A percentile compares a stretch with the other conserved stretches of the same genome.
These are phyloP conservation scores for Drosophila ogumai DNA, from an alignment of 1,140 invertebrate genomes.

Conservation along the genomic window DNA sequence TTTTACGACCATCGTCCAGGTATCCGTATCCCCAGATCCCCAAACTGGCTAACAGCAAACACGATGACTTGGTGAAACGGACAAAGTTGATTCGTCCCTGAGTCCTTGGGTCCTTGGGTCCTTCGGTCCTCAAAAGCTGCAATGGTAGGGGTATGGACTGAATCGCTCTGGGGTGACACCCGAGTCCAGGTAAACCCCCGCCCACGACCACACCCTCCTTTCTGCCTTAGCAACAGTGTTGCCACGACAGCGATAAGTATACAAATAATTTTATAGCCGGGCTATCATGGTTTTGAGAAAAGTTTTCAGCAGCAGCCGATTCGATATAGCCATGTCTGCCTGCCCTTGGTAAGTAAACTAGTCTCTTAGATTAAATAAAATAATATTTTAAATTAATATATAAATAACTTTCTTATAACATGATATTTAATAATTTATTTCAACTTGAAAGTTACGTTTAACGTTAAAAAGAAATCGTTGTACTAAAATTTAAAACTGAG, in stretches of 20 bases:
- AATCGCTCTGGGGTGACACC: slow-evolving; percentile 17
- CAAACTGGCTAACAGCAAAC: slow-evolving; percentile 21
- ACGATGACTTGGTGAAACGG: slow-evolving; percentile 32
- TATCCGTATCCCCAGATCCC: slow-evolving; percentile 35
- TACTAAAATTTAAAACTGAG: too few relatives aligned
- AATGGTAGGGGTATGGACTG: neutral
- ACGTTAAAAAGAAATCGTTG: too few relatives aligned
- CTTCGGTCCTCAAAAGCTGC: slow-evolving; percentile 5
- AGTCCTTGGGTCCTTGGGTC: slow-evolving; percentile 12
- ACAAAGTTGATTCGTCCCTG: slow-evolving; percentile 40
- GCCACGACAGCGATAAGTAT: neutral
- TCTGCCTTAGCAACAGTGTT: neutral
- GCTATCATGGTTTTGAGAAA: too few relatives aligned
- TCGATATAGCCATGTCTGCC: too few relatives aligned
- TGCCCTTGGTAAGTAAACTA: too few relatives aligned
- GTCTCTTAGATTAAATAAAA: too few relatives aligned
- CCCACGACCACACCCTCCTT: slow-evolving; percentile 11
- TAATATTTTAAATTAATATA: too few relatives aligned
- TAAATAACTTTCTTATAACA: too few relatives aligned
- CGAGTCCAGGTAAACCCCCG: slow-evolving; percentile 11
- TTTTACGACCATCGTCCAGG: slow-evolving; percentile 14
- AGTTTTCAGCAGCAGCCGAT: too few relatives aligned
- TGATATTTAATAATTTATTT: too few relatives aligned
- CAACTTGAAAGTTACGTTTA: too few relatives aligned
- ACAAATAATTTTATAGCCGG: neutral